Evolutionary conservation across 1,140 invertebrate genomes (phyloP), one percentile per base, ranked within the genome.

Genomic region (Cyclina sinensis): DNA sequence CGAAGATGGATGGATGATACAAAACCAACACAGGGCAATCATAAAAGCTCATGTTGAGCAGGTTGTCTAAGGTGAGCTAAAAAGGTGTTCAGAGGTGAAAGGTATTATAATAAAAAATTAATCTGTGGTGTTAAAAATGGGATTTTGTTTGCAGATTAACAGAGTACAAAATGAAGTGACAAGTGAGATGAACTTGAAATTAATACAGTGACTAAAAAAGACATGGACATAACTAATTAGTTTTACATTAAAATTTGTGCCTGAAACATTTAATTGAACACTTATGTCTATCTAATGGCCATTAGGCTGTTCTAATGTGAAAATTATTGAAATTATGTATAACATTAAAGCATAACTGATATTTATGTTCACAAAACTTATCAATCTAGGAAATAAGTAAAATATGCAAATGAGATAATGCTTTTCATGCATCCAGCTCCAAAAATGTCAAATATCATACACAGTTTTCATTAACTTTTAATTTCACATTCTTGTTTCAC

Each of bases 261-360:
- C 27, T 11, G 27, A 76, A 86, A 78, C 68, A 74, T 65, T 78
- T 54, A 76, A 39, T 16, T 48, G 27, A 78, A 54, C 73, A 76
- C 78, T 86, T 86, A 86, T 76, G 74, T 18, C 51, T 86, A 37
- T 62, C 78, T 78, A 78, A 86, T 68, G 39, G 84, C 84, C 84
- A 86, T 78, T 86, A 86, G 7, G 43, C 12, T 54, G 43, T 54
- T 59, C 27, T 74, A 86, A 86, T 68, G 70, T 32, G 59, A 16
- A 78, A 86, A 86, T 59, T 86, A 86, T 86, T 86, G 73, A 86
- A 86, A 86, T 86, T 74, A 57, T 57, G 84, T 78, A n/a, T 78
- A 48, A 78, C 37, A 74, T 86, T 59, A 74, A 78, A 57, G 54
- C 32, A 62, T 54, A 9, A 5, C 16, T 12, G n/a, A 86, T 70